Conservation (phyloP, 2,797 vertebrate species). For the Podarcis lilfordi region DNA sequence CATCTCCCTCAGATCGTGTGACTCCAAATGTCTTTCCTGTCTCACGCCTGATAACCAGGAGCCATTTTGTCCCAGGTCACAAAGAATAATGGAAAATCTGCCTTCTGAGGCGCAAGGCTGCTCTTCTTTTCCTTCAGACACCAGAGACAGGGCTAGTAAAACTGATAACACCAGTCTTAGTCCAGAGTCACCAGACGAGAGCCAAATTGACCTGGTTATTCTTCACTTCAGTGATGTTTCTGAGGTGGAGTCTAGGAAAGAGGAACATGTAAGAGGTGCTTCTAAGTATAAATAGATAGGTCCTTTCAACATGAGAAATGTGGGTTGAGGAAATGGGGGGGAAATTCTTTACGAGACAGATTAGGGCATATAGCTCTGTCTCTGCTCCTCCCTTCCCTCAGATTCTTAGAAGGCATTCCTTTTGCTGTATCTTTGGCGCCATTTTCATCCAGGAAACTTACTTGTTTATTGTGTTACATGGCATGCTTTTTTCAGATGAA, state of each 20-base stretch:
- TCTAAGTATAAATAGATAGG: conserved; percentile 34
- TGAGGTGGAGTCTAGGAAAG: conserved; percentile 35
- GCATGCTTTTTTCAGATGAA: background rate
- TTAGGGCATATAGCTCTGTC: no score
- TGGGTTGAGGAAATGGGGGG: background rate
- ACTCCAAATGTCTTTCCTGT: background rate
- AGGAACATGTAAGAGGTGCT: conserved; percentile 52
- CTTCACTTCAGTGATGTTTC: conserved; percentile 62
- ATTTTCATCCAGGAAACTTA: background rate
- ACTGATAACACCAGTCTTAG: background rate
- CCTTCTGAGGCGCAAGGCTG: background rate
- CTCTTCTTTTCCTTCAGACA: background rate
- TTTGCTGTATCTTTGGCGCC: background rate
- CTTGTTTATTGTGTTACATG: background rate
- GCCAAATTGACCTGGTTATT: conserved; percentile 31
- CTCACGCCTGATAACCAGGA: background rate
- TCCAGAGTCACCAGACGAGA: background rate
- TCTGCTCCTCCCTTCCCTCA: no score
- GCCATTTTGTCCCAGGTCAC: background rate
- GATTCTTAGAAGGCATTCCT: background rate
- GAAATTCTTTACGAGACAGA: no score
- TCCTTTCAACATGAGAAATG: background rate
- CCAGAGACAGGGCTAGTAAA: background rate
- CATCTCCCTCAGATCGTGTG: background rate
- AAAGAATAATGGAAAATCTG: background rate